Evolutionary conservation across 2,888 invertebrate species (phyloP).

Genomic region (Platypus cylindrus): DNA sequence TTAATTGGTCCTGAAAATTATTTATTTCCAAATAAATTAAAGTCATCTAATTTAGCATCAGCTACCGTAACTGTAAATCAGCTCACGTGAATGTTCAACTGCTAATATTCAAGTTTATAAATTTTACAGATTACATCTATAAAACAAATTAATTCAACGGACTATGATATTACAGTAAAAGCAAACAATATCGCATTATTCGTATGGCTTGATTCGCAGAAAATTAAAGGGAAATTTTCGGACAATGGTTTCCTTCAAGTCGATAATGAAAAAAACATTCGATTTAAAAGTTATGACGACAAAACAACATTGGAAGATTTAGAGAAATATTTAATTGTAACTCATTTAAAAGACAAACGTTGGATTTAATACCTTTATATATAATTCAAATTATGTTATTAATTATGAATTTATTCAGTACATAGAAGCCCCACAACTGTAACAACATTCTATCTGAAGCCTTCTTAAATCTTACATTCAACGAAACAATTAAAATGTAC

Average conservation of each 20-base stretch:
- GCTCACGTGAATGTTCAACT: not conserved
- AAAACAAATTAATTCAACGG: slow-evolving; percentile 8
- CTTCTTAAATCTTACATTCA: too few relatives aligned
- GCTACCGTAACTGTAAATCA: slow-evolving; percentile 44
- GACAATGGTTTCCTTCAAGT: slow-evolving; percentile 56
- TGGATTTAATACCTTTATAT: slow-evolving; percentile 6
- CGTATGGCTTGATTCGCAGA: slow-evolving; percentile 52
- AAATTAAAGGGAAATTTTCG: slow-evolving; percentile 50
- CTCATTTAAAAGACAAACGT: slow-evolving; percentile 14
- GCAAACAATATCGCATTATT: slow-evolving; percentile 49
- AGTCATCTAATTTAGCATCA: slow-evolving; percentile 37
- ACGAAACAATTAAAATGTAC: too few relatives aligned
- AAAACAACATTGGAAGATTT: slow-evolving; percentile 19
- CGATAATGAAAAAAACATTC: slow-evolving; percentile 19
- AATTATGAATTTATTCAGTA: too few relatives aligned
- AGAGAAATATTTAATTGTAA: slow-evolving; percentile 23
- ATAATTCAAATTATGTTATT: not conserved
- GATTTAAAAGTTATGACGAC: slow-evolving; percentile 21
- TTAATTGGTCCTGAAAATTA: slow-evolving; percentile 50
- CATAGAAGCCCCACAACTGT: too few relatives aligned
- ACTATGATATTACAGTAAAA: slow-evolving; percentile 31
- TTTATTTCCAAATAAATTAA: slow-evolving; percentile 49
- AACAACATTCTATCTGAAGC: too few relatives aligned
- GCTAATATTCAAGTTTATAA: not conserved
- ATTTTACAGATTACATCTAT: slow-evolving; percentile 12